Percentiles rank a stretch among this genome's conserved stretches.
Evolutionary conservation across 1,140 invertebrate species (phyloP).

Genomic region (Oryctes rhinoceros): DNA sequence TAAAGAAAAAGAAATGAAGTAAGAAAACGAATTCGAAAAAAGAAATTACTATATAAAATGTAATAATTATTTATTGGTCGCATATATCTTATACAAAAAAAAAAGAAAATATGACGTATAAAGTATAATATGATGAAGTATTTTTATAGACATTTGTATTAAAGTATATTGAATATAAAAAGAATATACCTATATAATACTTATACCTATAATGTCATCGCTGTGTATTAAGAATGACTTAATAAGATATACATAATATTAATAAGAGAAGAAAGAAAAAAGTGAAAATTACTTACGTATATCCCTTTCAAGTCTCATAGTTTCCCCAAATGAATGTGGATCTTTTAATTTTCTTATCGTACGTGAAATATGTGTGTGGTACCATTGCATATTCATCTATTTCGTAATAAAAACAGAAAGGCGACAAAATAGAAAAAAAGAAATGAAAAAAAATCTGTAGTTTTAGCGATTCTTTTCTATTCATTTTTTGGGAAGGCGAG

Average conservation of each 20-base stretch:
- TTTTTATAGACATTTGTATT: slow-evolving; percentile 42
- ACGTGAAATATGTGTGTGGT: not conserved
- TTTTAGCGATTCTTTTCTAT: slow-evolving; percentile 37
- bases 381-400: not conserved
- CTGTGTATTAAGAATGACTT: slow-evolving; percentile 46
- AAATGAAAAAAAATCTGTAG: slow-evolving; percentile 12
- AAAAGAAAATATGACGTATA: slow-evolving; percentile 41
- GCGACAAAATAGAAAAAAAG: not conserved
- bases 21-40: slow-evolving; percentile 27
- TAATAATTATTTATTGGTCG: slow-evolving; percentile 35
- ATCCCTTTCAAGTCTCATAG: slow-evolving; percentile 39
- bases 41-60: slow-evolving; percentile 9
- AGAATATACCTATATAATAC: slow-evolving; percentile 15
- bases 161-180: slow-evolving; percentile 23
- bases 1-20: not conserved
- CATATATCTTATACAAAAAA: slow-evolving; percentile 39
- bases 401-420: not conserved
- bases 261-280: slow-evolving; percentile 13
- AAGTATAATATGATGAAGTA: slow-evolving; percentile 38
- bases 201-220: slow-evolving; percentile 42
- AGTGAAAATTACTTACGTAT: slow-evolving; percentile 43
- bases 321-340: slow-evolving; percentile 34
- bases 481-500: slow-evolving; percentile 20
- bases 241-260: not conserved
- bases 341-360: not conserved